A percentile compares a stretch with the other conserved stretches of the same genome.
phyloP scores from a whole-genome alignment of 2,113 vertebrate species.

The Eptesicus fuscus region DNA sequence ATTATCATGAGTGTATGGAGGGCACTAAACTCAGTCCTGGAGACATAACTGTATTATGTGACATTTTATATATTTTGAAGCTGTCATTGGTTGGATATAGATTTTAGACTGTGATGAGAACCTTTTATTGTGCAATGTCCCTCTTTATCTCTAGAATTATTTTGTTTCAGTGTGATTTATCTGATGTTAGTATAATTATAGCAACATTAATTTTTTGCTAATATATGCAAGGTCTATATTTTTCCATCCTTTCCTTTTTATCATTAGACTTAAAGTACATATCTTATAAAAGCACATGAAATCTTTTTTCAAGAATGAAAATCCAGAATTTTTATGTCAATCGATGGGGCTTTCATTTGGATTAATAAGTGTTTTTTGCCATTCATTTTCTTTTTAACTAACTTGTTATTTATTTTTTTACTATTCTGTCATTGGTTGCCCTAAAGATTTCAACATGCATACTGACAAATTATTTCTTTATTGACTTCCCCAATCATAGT shows the following conservation, averaged over 20 bases:
- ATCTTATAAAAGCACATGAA: background rate
- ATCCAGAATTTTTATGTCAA: background rate
- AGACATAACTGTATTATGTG: background rate
- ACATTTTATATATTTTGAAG: background rate
- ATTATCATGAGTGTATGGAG: background rate
- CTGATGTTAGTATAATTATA: background rate
- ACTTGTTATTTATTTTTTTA: background rate
- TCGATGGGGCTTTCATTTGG: background rate
- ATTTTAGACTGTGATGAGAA: background rate
- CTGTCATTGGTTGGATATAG: background rate
- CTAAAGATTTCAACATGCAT: background rate
- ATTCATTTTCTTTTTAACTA: background rate
- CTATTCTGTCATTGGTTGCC: background rate
- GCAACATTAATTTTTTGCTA: background rate
- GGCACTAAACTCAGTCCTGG: background rate
- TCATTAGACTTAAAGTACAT: background rate
- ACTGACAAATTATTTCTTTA: background rate
- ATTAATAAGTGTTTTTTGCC: background rate
- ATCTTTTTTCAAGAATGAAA: slow-evolving; percentile 13
- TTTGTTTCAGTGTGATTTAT: background rate
- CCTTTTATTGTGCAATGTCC: background rate
- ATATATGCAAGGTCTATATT: background rate
- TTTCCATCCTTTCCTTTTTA: background rate
- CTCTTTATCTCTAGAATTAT: background rate
- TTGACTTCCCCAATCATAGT: background rate